Percentiles rank a stretch among this genome's conserved stretches.
Conservation (phyloP, 2,113 vertebrate genomes). For the Rallus limicola region DNA sequence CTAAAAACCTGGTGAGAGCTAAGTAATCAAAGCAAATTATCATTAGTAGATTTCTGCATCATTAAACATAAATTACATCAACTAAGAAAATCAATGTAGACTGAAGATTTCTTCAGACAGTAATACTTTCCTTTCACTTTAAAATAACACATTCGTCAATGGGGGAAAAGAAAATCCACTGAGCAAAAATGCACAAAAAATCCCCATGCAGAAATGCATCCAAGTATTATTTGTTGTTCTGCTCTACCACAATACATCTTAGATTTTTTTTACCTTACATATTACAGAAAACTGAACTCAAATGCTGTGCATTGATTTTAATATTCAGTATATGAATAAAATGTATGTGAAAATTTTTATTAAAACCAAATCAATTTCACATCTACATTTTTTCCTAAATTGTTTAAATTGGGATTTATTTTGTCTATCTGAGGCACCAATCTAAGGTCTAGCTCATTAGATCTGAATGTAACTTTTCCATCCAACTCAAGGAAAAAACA, state of each 20-base stretch:
- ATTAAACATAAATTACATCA: not conserved
- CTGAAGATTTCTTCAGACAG: not conserved
- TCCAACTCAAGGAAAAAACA: not conserved
- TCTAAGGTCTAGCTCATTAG: not conserved
- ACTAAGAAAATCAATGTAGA: not conserved
- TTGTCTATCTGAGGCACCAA: not conserved
- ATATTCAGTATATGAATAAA: not conserved
- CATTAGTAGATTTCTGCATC: not conserved
- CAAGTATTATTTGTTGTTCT: not conserved
- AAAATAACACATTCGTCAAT: not conserved
- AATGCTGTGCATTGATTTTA: not conserved
- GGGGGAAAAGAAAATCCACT: not conserved
- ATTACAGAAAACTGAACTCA: not conserved
- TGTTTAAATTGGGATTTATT: not conserved
- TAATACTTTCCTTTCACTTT: not conserved
- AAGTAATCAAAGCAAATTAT: not conserved
- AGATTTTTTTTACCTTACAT: not conserved
- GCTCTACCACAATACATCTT: not conserved
- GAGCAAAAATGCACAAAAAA: not conserved
- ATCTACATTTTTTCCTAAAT: not conserved
- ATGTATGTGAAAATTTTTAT: not conserved
- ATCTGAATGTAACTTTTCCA: not conserved
- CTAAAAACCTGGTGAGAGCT: not conserved
- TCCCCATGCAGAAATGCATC: not conserved
- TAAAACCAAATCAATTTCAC: not conserved